Evolutionary conservation across 2,797 vertebrate species (phyloP).

Genomic region (Nannoperca obscura): DNA sequence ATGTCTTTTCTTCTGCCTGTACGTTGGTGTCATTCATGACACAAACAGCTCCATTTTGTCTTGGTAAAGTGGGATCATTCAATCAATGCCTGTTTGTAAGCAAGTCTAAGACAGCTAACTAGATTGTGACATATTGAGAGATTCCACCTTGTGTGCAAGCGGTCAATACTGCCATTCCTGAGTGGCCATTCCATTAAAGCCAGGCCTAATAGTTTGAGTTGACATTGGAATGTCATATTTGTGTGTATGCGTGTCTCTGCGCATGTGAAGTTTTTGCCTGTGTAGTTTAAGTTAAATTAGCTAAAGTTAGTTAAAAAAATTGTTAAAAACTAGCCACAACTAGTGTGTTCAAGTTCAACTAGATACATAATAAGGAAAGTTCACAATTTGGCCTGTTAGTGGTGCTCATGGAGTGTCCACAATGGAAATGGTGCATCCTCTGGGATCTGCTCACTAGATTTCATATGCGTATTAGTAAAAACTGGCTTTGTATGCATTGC

Average conservation of each 20-base stretch:
- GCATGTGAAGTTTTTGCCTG: conserved; percentile 3
- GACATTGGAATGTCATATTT: conserved; percentile 70
- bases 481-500: too few relatives aligned
- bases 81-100: conserved; percentile 72
- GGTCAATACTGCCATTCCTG: conserved; percentile 65
- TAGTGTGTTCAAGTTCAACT: too few relatives aligned
- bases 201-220: conserved; percentile 48
- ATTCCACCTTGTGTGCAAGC: conserved; percentile 65
- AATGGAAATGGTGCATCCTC: too few relatives aligned
- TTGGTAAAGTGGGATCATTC: conserved; percentile 62
- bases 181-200: conserved; percentile 50
- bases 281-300: too few relatives aligned
- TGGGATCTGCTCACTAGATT: too few relatives aligned
- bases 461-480: too few relatives aligned
- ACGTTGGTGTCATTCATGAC: conserved; percentile 35
- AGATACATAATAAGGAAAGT: too few relatives aligned
- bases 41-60: conserved; percentile 46
- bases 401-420: too few relatives aligned
- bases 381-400: too few relatives aligned
- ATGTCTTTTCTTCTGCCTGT: conserved; percentile 27
- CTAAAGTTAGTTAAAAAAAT: too few relatives aligned
- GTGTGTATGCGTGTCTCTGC: conserved; percentile 13
- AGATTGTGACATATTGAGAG: conserved; percentile 76
- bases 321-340: too few relatives aligned
- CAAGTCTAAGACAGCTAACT: conserved; percentile 65